phyloP scores from a whole-genome alignment of 2,113 vertebrate genomes.

The Zonotrichia leucophrys region DNA sequence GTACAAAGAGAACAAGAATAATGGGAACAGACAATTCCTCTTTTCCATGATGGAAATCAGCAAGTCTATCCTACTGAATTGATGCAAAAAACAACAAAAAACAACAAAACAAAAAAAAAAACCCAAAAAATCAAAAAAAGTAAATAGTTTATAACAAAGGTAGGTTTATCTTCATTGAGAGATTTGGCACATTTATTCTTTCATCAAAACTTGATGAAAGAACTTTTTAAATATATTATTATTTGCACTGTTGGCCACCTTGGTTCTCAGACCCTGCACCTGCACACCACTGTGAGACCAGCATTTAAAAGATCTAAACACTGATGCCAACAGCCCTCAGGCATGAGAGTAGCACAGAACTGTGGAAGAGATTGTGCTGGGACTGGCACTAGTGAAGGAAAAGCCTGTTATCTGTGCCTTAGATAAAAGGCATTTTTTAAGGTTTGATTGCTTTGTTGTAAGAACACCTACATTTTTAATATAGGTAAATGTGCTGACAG shows the following conservation, averaged over 20 bases:
- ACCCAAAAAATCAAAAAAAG: too few species aligned
- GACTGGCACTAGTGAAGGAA: neutral
- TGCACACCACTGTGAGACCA: neutral
- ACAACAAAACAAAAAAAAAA: too few species aligned
- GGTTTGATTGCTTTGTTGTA: conserved; percentile 42
- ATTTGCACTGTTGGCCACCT: neutral
- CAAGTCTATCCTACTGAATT: neutral
- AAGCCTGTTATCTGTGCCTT: neutral
- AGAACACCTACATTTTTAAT: conserved; percentile 55
- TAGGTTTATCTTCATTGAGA: neutral
- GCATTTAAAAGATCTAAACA: neutral
- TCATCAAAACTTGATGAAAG: neutral
- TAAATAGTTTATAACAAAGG: neutral
- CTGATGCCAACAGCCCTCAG: neutral
- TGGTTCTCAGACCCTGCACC: neutral
- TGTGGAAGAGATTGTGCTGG: neutral
- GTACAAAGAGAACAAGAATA: neutral
- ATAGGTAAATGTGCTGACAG: conserved; percentile 56
- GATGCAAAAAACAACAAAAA: neutral
- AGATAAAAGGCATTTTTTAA: neutral
- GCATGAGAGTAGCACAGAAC: neutral
- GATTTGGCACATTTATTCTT: neutral
- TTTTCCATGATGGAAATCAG: neutral
- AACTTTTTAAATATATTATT: neutral
- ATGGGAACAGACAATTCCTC: neutral